These are phyloP conservation scores for Poeciliopsis gracilis DNA, from an alignment of 2,797 vertebrate genomes.

Conservation along the genomic window DNA sequence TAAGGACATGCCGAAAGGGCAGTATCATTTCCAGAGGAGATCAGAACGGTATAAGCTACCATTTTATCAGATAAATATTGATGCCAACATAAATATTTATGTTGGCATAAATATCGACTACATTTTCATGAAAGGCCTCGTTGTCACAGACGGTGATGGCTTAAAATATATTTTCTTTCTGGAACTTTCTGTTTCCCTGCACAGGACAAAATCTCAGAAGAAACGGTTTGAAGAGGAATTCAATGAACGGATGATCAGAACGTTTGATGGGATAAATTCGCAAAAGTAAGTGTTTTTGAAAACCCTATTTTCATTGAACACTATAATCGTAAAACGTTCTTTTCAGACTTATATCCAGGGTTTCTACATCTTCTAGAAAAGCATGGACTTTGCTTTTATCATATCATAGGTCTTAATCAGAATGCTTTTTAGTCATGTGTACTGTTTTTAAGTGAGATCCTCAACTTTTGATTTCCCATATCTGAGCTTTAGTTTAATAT, in stretches of 20 bases:
- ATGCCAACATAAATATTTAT: too few species aligned
- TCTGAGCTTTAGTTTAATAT: neutral
- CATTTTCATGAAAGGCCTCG: slow-evolving; percentile 30
- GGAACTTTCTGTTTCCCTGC: slow-evolving; percentile 19
- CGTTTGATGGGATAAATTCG: slow-evolving; percentile 94
- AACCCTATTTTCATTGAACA: neutral
- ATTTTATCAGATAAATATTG: neutral
- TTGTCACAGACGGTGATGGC: slow-evolving; percentile 38
- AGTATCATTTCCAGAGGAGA: slow-evolving; percentile 92
- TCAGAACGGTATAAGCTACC: slow-evolving; percentile 83
- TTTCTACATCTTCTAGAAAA: neutral
- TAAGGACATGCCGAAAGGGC: slow-evolving; percentile 93
- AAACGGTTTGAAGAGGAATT: slow-evolving; percentile 94
- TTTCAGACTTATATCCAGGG: neutral
- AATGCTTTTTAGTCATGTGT: neutral
- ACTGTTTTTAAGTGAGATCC: neutral
- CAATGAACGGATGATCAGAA: slow-evolving; percentile 94
- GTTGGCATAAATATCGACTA: neutral
- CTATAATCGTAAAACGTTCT: neutral
- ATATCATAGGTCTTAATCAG: neutral
- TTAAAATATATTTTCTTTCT: slow-evolving; percentile 24
- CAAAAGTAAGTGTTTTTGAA: slow-evolving; percentile 84
- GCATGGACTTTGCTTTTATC: neutral
- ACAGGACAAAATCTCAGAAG: slow-evolving; percentile 94
- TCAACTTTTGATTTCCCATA: neutral